Conservation (phyloP, 2,113 vertebrate species). For the Naja naja region DNA sequence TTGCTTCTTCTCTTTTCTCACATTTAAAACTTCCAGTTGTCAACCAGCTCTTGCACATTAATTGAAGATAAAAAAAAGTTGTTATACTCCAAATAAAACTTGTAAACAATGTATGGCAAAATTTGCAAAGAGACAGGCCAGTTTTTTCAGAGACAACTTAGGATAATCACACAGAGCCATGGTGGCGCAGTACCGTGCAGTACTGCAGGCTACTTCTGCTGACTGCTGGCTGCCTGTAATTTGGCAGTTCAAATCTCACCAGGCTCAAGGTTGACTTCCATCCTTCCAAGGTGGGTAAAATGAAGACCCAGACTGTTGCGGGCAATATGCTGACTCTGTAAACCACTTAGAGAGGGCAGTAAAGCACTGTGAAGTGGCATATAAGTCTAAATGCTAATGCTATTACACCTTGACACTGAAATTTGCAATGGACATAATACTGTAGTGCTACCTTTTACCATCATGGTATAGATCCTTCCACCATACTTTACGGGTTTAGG, state of each 20-base stretch:
- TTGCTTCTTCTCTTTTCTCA: background rate
- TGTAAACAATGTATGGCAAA: constrained; percentile 50
- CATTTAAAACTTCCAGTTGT: background rate
- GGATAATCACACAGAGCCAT: background rate
- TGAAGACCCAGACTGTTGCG: no score
- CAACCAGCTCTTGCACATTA: background rate
- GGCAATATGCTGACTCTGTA: no score
- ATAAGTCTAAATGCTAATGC: no score
- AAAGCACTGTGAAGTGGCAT: no score
- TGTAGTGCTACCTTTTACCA: background rate
- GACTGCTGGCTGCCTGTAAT: no score
- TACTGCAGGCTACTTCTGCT: no score
- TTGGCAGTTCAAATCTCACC: no score
- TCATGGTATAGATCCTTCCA: constrained; percentile 27
- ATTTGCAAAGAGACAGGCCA: background rate
- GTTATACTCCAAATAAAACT: background rate
- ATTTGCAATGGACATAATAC: background rate
- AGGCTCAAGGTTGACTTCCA: no score
- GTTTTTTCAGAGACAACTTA: background rate
- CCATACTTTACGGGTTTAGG: background rate
- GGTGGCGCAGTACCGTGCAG: no score
- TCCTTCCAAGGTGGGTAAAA: no score
- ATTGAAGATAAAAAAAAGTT: background rate
- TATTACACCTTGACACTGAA: background rate
- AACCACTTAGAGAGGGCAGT: no score